A percentile compares a stretch with the other conserved stretches of the same genome.
Conservation (phyloP, 35 echinoderm and acorn worm species). For the Apostichopus parvimensis region DNA sequence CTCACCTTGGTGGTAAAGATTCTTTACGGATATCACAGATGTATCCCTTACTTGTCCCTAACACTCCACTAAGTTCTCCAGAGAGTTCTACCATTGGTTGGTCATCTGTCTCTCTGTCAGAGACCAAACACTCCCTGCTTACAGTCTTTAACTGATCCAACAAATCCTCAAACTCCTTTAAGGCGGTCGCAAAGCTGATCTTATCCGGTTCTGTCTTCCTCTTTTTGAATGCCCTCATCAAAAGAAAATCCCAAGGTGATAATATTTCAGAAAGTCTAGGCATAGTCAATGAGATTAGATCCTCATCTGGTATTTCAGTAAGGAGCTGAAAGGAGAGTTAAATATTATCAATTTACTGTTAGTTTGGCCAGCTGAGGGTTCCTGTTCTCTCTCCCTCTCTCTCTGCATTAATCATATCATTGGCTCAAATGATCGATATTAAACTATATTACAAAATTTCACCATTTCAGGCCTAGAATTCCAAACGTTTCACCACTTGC, state of each 20-base stretch:
- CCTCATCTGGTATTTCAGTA: constrained; percentile 64
- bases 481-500: no score
- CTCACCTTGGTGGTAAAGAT: background rate
- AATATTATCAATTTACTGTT: no score
- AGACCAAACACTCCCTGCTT: constrained; percentile 55
- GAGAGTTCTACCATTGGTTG: background rate
- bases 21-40: background rate
- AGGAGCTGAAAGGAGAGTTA: constrained; percentile 38
- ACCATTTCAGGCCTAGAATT: no score
- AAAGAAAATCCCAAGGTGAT: constrained; percentile 77
- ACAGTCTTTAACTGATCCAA: constrained; percentile 48
- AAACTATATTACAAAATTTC: no score
- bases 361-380: no score
- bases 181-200: constrained; percentile 18
- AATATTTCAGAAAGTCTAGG: constrained; percentile 68
- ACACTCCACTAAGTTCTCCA: background rate
- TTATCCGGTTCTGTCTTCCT: constrained; percentile 41
- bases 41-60: constrained; percentile 15
- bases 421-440: no score
- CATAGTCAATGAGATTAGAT: constrained; percentile 70
- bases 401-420: no score
- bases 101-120: background rate
- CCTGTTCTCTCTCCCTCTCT: no score
- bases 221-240: constrained; percentile 62
- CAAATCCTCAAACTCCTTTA: constrained; percentile 60